phyloP scores from a whole-genome alignment of 2,113 vertebrate species.

The Oryzias javanicus region DNA sequence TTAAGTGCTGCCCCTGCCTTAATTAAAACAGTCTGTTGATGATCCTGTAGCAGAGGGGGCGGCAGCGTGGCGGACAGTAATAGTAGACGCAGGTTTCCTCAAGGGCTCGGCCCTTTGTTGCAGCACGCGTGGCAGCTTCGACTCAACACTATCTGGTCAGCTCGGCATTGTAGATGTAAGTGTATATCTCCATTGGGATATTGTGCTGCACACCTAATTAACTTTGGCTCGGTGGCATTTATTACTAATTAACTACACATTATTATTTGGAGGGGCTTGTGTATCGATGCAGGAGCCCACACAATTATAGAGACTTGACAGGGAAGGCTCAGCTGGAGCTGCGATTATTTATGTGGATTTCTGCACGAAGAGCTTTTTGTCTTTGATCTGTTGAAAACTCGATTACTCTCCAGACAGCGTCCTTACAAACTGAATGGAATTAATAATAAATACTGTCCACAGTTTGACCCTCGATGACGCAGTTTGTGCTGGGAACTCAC shows the following conservation, averaged over 20 bases:
- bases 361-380: too few species aligned
- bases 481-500: too few species aligned
- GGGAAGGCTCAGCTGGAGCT: constrained; percentile 30
- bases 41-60: constrained; percentile 43
- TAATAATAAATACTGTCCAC: too few species aligned
- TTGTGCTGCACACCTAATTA: constrained; percentile 66
- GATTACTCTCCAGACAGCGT: too few species aligned
- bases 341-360: neutral
- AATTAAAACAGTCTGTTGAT: constrained; percentile 72
- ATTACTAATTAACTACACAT: constrained; percentile 71
- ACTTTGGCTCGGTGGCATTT: constrained; percentile 67
- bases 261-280: constrained; percentile 60
- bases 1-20: constrained; percentile 62
- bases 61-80: constrained; percentile 32
- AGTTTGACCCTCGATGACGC: too few species aligned
- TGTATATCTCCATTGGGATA: constrained; percentile 48
- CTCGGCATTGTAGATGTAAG: constrained; percentile 31
- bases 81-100: constrained; percentile 25
- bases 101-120: constrained; percentile 27
- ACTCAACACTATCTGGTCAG: constrained; percentile 53
- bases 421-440: too few species aligned
- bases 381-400: neutral
- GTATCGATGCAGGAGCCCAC: constrained; percentile 60
- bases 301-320: constrained; percentile 54
- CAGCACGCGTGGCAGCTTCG: constrained; percentile 28